phyloP scores from a whole-genome alignment of 2,113 vertebrate species.

The Austrofundulus limnaeus region DNA sequence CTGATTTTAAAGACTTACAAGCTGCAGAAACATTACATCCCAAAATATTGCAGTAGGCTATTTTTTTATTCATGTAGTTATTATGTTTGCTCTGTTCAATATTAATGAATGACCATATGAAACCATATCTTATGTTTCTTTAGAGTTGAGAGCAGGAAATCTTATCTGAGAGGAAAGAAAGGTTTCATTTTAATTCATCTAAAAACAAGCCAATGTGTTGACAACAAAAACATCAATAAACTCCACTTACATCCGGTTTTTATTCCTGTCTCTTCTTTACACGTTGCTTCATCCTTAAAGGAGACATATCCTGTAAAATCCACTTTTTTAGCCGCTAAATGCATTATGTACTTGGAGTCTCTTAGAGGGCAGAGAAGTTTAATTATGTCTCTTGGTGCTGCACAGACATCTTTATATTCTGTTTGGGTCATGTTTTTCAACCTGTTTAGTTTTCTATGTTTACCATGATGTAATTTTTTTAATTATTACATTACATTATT shows the following conservation, averaged over 20 bases:
- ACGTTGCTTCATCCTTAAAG: background rate
- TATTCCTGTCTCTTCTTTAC: no score
- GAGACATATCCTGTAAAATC: no score
- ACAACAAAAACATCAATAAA: background rate
- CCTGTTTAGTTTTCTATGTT: no score
- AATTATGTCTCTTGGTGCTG: no score
- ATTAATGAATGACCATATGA: background rate
- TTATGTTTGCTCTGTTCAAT: background rate
- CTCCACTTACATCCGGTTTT: background rate
- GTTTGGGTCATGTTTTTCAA: no score
- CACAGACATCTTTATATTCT: no score
- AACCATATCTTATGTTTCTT: background rate
- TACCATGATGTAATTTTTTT: no score
- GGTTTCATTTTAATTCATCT: background rate
- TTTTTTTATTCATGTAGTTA: slow-evolving; percentile 1
- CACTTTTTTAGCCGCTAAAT: no score
- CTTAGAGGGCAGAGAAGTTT: no score
- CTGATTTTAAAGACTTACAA: background rate
- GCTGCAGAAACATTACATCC: background rate
- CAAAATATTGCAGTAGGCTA: background rate
- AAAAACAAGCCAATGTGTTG: background rate
- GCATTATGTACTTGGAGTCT: no score
- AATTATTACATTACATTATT: no score
- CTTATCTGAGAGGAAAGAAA: background rate
- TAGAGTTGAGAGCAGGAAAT: background rate